Conservation (phyloP, 2,797 vertebrate species). For the Peromyscus attwateri region DNA sequence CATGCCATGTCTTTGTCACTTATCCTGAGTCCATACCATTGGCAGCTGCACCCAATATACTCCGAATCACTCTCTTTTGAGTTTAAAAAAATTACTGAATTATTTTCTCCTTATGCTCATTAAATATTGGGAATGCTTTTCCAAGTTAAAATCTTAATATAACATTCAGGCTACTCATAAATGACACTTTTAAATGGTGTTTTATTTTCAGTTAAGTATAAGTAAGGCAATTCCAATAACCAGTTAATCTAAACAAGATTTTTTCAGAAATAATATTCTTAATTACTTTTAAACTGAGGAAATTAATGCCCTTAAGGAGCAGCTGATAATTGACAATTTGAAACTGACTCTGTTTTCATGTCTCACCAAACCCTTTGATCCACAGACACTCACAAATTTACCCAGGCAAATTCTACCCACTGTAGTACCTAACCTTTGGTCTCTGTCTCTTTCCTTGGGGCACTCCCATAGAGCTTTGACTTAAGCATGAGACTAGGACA, state of each 20-base stretch:
- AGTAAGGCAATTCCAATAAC: slow-evolving; percentile 72
- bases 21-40: neutral
- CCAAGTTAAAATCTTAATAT: slow-evolving; percentile 62
- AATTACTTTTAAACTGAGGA: slow-evolving; percentile 75
- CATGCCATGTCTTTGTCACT: neutral
- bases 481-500: neutral
- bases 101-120: slow-evolving; percentile 60
- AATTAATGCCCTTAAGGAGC: slow-evolving; percentile 71
- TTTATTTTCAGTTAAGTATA: slow-evolving; percentile 74
- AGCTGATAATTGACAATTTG: slow-evolving; percentile 64
- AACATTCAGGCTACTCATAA: slow-evolving; percentile 69
- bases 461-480: neutral
- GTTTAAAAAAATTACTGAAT: slow-evolving; percentile 35
- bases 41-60: neutral
- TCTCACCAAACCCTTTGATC: slow-evolving; percentile 70
- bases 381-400: slow-evolving; percentile 31
- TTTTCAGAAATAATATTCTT: slow-evolving; percentile 71
- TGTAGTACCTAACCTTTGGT: slow-evolving; percentile 29
- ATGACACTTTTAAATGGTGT: slow-evolving; percentile 73
- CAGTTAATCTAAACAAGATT: slow-evolving; percentile 80
- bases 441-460: neutral
- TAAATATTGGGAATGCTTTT: slow-evolving; percentile 69
- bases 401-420: slow-evolving; percentile 29
- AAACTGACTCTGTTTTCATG: slow-evolving; percentile 62
- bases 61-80: slow-evolving; percentile 24